These are phyloP conservation scores for Tiliqua scincoides DNA, from an alignment of 2,113 vertebrate species.

Conservation along the genomic window DNA sequence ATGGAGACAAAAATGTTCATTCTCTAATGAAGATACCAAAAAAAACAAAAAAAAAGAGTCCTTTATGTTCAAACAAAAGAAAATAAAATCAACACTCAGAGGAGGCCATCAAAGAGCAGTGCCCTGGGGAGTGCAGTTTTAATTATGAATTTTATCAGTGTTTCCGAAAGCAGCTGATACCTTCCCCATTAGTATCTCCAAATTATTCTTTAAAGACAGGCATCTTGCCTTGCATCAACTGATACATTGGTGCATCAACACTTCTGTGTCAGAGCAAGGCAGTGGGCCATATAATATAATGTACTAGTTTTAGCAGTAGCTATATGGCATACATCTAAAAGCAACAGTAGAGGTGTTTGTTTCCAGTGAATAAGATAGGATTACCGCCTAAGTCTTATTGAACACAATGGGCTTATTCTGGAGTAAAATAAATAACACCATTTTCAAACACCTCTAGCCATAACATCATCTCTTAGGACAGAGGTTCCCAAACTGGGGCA, in stretches of 20 bases:
- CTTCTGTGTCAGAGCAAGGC: conserved; percentile 14
- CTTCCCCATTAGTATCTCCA: neutral
- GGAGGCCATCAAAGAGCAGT: conserved; percentile 28
- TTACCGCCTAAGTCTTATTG: too few species aligned
- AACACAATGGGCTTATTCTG: too few species aligned
- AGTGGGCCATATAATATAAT: neutral
- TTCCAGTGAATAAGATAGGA: too few species aligned
- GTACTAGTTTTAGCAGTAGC: neutral
- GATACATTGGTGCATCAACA: conserved; percentile 2
- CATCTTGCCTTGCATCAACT: neutral
- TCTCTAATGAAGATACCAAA: neutral
- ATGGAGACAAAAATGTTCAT: neutral
- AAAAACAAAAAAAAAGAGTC: neutral
- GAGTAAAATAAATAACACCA: too few species aligned
- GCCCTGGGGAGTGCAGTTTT: conserved; percentile 33
- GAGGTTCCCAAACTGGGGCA: too few species aligned
- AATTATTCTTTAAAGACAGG: neutral
- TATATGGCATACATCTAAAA: neutral
- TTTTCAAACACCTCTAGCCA: too few species aligned
- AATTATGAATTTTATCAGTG: conserved; percentile 22
- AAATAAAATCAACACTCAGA: conserved; percentile 16
- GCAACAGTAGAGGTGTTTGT: too few species aligned
- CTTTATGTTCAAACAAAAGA: conserved; percentile 29
- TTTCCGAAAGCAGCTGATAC: conserved; percentile 40
- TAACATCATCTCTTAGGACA: too few species aligned